These are phyloP conservation scores for Xylocampa areola DNA, from an alignment of 2,888 invertebrate species.

Conservation along the genomic window DNA sequence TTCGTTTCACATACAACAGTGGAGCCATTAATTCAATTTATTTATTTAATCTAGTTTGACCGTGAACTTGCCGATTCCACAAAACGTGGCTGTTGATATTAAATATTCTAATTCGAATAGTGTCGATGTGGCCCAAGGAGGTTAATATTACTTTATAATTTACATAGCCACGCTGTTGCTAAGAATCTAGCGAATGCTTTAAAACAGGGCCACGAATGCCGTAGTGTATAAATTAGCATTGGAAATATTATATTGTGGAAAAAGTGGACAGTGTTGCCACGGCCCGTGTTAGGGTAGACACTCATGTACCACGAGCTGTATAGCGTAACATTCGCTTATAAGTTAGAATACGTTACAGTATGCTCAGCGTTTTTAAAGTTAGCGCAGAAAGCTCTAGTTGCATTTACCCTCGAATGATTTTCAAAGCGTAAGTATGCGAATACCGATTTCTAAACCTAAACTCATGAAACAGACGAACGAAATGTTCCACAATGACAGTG, in stretches of 20 bases:
- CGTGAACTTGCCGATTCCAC: conserved; percentile 54
- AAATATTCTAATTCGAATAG: conserved; percentile 31
- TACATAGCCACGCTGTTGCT: conserved; percentile 42
- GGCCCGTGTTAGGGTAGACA: conserved; percentile 2
- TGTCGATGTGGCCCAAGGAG: conserved; percentile 20
- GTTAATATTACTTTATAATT: conserved; percentile 49
- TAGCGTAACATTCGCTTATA: neutral
- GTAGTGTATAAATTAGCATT: conserved; percentile 40
- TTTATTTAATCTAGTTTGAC: conserved; percentile 40
- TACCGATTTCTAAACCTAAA: no score
- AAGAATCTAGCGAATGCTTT: conserved; percentile 14
- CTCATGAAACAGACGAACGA: no score
- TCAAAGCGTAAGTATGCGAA: no score
- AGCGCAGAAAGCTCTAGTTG: no score
- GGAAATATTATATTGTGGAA: conserved; percentile 23
- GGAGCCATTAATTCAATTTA: conserved; percentile 28
- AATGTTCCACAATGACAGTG: no score
- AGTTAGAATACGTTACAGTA: neutral
- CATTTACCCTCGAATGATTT: no score
- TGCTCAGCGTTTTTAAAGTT: no score
- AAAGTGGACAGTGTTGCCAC: conserved; percentile 12
- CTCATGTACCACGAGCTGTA: conserved; percentile 3
- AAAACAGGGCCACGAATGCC: conserved; percentile 22
- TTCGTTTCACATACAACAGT: conserved; percentile 8
- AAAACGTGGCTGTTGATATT: conserved; percentile 43